These are phyloP conservation scores for Aphrophora alni DNA, from an alignment of 2,888 invertebrate species.

Conservation along the genomic window DNA sequence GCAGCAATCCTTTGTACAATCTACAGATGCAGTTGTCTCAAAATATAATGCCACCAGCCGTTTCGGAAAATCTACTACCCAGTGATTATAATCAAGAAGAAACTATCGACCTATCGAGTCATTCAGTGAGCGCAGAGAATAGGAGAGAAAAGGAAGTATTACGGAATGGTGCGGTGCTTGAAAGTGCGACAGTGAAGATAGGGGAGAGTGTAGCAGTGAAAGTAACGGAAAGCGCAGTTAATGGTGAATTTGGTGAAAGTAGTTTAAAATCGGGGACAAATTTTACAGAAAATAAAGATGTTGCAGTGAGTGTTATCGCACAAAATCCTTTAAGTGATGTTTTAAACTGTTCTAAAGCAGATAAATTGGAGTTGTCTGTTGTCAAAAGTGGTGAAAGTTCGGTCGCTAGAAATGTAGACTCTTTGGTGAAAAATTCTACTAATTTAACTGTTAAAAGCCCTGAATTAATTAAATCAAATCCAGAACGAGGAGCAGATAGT, in stretches of 20 bases:
- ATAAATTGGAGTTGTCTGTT: background rate
- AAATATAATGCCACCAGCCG: constrained; percentile 53
- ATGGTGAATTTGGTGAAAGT: constrained; percentile 2
- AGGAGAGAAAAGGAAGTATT: constrained; percentile 31
- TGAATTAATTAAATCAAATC: background rate
- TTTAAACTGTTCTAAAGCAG: constrained; percentile 27
- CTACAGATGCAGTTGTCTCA: constrained; percentile 59
- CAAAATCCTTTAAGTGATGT: constrained; percentile 45
- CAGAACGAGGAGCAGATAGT: background rate
- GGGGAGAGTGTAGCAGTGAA: background rate
- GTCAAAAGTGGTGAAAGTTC: background rate
- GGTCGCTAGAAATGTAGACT: too few relatives aligned
- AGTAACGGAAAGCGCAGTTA: constrained; percentile 16
- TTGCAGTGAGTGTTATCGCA: constrained; percentile 50
- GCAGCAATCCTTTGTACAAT: constrained; percentile 56
- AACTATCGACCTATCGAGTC: constrained; percentile 43
- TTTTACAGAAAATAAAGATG: constrained; percentile 16
- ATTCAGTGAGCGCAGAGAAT: constrained; percentile 39
- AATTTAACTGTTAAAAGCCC: background rate
- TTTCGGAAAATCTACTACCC: background rate
- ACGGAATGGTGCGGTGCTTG: constrained; percentile 39
- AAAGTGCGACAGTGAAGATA: constrained; percentile 39
- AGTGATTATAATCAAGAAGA: constrained; percentile 33
- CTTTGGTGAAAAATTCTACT: background rate
- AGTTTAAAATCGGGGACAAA: constrained; percentile 3